phyloP scores from a whole-genome alignment of 2,113 vertebrate species.

The Neotragus moschatus region DNA sequence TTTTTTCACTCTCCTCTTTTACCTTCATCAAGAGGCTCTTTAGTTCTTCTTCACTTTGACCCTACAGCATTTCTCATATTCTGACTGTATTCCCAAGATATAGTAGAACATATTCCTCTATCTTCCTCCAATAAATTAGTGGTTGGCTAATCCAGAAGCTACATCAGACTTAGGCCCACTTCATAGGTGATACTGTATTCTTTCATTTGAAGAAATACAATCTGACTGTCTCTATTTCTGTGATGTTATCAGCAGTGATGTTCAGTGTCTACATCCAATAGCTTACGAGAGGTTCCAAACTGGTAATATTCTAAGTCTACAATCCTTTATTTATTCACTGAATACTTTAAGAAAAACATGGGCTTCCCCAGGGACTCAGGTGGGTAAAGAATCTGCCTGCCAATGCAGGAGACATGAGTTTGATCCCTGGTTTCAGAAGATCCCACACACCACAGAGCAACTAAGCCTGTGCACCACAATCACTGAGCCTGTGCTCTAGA shows the following conservation, averaged over 20 bases:
- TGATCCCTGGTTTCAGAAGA: not conserved
- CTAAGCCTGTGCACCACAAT: not conserved
- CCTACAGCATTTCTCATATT: not conserved
- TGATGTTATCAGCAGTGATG: not conserved
- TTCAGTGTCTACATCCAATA: not conserved
- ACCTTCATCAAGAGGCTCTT: not conserved
- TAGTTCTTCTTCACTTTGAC: not conserved
- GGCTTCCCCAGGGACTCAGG: not conserved
- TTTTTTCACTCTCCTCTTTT: not conserved
- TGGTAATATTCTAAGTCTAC: not conserved
- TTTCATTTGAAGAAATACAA: not conserved
- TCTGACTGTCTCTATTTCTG: not conserved
- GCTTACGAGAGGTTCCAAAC: not conserved
- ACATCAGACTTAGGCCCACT: not conserved
- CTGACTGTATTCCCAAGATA: not conserved
- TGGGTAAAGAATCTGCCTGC: not conserved
- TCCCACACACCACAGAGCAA: not conserved
- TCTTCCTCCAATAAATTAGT: not conserved
- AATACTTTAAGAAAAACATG: slow-evolving; percentile 13
- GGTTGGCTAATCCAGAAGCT: not conserved
- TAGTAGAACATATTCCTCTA: not conserved
- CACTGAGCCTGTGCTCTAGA: not conserved
- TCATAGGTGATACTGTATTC: not conserved
- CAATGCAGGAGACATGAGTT: not conserved
- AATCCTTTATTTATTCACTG: slow-evolving; percentile 22